A percentile compares a stretch with the other conserved stretches of the same genome.
These are phyloP conservation scores for Drosophila emarginata DNA, from an alignment of 2,888 invertebrate genomes.

Conservation along the genomic window DNA sequence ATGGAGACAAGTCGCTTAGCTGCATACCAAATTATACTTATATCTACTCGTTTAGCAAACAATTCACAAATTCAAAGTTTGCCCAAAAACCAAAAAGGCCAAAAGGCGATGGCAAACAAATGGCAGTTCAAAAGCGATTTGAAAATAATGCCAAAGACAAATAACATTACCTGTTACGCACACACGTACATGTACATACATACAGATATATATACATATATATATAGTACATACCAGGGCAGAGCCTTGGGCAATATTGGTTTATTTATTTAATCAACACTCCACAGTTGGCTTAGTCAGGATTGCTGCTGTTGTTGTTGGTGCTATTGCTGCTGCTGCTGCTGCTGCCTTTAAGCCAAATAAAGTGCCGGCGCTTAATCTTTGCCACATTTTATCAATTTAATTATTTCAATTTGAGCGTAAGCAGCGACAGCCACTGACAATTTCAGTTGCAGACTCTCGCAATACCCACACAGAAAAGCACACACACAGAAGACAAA, in stretches of 20 bases:
- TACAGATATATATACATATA: background rate
- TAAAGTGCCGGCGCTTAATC: constrained; percentile 76
- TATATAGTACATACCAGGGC: constrained; percentile 22
- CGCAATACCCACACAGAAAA: constrained; percentile 19
- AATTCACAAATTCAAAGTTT: constrained; percentile 52
- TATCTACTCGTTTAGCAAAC: constrained; percentile 34
- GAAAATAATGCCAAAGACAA: constrained; percentile 78
- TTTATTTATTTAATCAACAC: constrained; percentile 76
- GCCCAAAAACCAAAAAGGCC: constrained; percentile 43
- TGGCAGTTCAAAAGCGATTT: constrained; percentile 72
- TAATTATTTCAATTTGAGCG: constrained; percentile 78
- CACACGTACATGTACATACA: constrained; percentile 16
- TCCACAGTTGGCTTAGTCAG: constrained; percentile 75
- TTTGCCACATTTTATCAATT: constrained; percentile 78
- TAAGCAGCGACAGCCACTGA: constrained; percentile 67
- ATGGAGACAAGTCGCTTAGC: background rate
- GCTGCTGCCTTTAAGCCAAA: constrained; percentile 74
- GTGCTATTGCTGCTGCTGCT: constrained; percentile 40
- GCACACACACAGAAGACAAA: constrained; percentile 42
- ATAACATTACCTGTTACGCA: constrained; percentile 71
- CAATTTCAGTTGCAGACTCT: constrained; percentile 66
- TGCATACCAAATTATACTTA: constrained; percentile 39
- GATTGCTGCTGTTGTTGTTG: constrained; percentile 51
- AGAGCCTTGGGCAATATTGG: constrained; percentile 59
- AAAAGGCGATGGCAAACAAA: constrained; percentile 50